Evolutionary conservation across 2,797 vertebrate genomes (phyloP).

Genomic region (Alcedo atthis): DNA sequence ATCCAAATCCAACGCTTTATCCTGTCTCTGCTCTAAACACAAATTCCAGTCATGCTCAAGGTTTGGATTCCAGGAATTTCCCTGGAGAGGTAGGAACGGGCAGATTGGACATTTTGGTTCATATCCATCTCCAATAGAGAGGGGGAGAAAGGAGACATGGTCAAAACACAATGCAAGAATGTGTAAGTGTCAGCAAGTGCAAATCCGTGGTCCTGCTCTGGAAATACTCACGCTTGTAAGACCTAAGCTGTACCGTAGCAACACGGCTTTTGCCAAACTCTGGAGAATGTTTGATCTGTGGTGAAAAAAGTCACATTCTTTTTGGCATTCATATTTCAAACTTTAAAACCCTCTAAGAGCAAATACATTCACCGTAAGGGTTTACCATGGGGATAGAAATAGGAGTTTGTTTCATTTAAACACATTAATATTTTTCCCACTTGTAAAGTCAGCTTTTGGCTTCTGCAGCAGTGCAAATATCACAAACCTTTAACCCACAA

Average conservation of each 20-base stretch:
- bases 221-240: slow-evolving; percentile 42
- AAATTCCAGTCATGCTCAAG: slow-evolving; percentile 43
- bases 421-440: slow-evolving; percentile 68
- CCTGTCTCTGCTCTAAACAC: background rate
- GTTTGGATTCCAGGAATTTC: slow-evolving; percentile 41
- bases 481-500: slow-evolving; percentile 57
- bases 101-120: slow-evolving; percentile 57
- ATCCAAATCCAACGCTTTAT: background rate
- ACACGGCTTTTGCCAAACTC: slow-evolving; percentile 36
- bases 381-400: slow-evolving; percentile 58
- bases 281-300: slow-evolving; percentile 59
- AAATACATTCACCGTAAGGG: slow-evolving; percentile 31
- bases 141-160: slow-evolving; percentile 44
- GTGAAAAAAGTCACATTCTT: slow-evolving; percentile 67
- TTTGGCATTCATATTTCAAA: slow-evolving; percentile 63
- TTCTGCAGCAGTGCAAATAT: slow-evolving; percentile 58
- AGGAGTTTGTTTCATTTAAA: slow-evolving; percentile 65
- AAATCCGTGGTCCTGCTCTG: slow-evolving; percentile 49
- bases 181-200: slow-evolving; percentile 65
- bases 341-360: slow-evolving; percentile 61
- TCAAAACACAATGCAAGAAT: slow-evolving; percentile 59
- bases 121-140: background rate
- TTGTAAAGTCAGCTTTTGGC: slow-evolving; percentile 67
- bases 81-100: background rate
- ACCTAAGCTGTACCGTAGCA: background rate